Base-by-base conservation (phyloP, 2,797 vertebrate genomes). In the Sebastes oblongus region DNA sequence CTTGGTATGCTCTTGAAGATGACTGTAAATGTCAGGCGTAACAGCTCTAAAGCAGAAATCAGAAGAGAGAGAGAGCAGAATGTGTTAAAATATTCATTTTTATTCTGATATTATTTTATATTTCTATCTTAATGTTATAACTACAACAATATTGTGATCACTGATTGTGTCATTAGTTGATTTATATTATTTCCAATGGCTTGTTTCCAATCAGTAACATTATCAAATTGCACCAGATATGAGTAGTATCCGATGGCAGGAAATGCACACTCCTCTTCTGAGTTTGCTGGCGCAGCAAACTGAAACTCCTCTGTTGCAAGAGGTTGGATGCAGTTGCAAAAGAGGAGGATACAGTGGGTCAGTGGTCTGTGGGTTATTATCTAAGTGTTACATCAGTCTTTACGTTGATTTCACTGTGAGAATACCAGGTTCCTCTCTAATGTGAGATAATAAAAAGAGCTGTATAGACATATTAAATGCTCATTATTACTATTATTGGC, bases 1-100 rank as follows among this genome's bases (percentile, higher is more conserved):
- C 92, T 93, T 91, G 84, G 76, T 86, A 90, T 89, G 89, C 90
- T 86, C 87, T 89, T 83, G 78, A 89, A 93, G 91, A 94, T 91
- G 85, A 89, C 93, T 95, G 95, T 93, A 93, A 96, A 96, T 96
- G 95, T 95, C 95, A 96, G 78, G 71, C 82, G 81, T 90, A 92
- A 93, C 91, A 88, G 90, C 92, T 93, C 82, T 85, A 69, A 91
- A 93, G 89, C 81, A 87, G 84, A 91, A 94, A 87, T 85, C 85
- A 77, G 64, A 82, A 78, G 70, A 75, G 42, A 80, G 24, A 42
- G 42, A 64, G 68, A 83, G 66, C 16, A 73, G 13, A 81, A 70
- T 74, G 76, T 85, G 69, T 91, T 76, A 18, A 77, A 74, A 84
- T 46, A 42, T 8, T 4, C 0, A 14, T 73, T 65, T 73, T 80